Evolutionary conservation across 2,113 vertebrate genomes (phyloP).

Genomic region (Protobothrops flavoviridis): DNA sequence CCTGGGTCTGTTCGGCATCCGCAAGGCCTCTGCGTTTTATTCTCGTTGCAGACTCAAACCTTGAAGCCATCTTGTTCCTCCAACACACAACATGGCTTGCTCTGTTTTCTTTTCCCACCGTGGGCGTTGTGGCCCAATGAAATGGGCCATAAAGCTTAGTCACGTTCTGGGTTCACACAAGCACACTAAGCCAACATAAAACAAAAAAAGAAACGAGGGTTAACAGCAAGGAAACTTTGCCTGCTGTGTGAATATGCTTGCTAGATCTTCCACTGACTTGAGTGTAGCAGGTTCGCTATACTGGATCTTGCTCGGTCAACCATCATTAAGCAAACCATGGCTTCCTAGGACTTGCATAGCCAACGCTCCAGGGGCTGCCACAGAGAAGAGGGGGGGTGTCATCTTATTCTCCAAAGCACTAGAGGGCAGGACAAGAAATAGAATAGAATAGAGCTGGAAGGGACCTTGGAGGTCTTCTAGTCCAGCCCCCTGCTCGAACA

Average conservation of each 20-base stretch:
- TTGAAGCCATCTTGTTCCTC: background rate
- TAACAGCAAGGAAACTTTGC: background rate
- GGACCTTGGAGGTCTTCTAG: too few relatives aligned
- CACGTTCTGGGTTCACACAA: background rate
- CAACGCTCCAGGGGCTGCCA: too few relatives aligned
- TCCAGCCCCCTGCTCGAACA: too few relatives aligned
- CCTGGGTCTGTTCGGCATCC: background rate
- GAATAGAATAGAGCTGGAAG: too few relatives aligned
- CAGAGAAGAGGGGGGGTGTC: too few relatives aligned
- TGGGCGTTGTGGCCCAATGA: background rate
- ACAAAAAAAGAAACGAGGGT: background rate
- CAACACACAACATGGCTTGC: background rate
- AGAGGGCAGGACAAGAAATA: too few relatives aligned
- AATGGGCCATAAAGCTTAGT: background rate
- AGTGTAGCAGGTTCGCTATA: background rate
- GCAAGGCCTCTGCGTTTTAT: background rate
- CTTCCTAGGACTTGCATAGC: background rate
- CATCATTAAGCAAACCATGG: background rate
- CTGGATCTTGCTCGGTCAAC: background rate
- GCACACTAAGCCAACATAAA: background rate
- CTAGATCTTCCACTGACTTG: background rate
- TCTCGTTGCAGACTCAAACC: background rate
- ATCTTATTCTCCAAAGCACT: too few relatives aligned
- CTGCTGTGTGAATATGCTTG: background rate
- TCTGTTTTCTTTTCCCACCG: background rate